Base-by-base conservation (phyloP, 2,888 invertebrate genomes). In the Philonicus albiceps region DNA sequence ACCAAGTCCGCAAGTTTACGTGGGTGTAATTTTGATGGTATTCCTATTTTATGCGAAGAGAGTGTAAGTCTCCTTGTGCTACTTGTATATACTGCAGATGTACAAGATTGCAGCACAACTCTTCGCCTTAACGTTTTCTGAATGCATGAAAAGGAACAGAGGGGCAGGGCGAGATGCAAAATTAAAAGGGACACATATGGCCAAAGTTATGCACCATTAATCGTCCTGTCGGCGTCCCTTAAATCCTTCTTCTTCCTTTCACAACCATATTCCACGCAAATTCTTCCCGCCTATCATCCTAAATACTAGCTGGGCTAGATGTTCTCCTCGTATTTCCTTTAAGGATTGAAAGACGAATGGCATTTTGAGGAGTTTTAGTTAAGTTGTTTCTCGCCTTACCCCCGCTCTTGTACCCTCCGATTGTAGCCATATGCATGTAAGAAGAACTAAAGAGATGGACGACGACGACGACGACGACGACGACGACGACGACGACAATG, bases 171-270 rank as follows among this genome's bases (percentile, higher is more conserved):
- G n/a, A 0, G n/a, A 49, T 49, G 49, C n/a, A 49, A 27, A 78
- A 43, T 43, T 19, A 30, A 78, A 78, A 78, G 22, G 78, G 78
- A 78, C 78, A 78, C 43, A 78, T 78, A 43, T 43, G 78, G 43
- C 27, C 19, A 43, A 13, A 78, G 78, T 78, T 78, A 49, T 78
- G 49, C 78, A 78, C 78, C 78, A 78, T 78, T 78, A 78, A 78
- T 78, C 78, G 78, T 78, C 78, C 78, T 78, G 49, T 78, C 49
- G 78, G 78, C 78, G 7, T 78, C 43, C 22, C 40, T 78, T 78
- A 78, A 49, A 49, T 78, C 37, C 40, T n/a, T 22, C 27, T 22
- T 34, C 22, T 19, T 78, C 43, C 22, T 78, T 78, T 22, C 11
- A 34, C 0, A 43, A 40, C 8, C 78, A 40, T 78, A 49, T 34